Evolutionary conservation across 2,113 vertebrate species (phyloP).

Genomic region (Plecotus auritus): DNA sequence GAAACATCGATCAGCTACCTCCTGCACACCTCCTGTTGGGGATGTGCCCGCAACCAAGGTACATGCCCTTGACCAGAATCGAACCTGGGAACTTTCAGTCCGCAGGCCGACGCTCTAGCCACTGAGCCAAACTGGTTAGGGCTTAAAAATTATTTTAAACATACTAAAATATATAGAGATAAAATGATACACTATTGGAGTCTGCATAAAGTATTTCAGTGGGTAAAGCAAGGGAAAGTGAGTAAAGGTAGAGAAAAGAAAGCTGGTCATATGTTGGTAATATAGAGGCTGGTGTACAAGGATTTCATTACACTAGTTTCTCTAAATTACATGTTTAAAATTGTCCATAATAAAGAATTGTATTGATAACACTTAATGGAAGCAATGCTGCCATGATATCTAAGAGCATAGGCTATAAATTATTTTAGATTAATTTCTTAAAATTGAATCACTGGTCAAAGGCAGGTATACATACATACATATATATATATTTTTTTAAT

Average conservation of each 20-base stretch:
- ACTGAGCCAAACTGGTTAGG: too few relatives aligned
- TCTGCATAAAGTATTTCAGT: constrained; percentile 6
- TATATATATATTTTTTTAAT: too few relatives aligned
- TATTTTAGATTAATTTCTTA: constrained; percentile 3
- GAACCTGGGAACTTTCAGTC: too few relatives aligned
- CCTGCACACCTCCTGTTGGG: too few relatives aligned
- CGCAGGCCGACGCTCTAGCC: too few relatives aligned
- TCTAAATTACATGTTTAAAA: neutral
- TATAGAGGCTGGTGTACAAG: neutral
- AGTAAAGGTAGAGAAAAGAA: neutral
- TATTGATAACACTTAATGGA: neutral
- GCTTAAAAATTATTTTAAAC: constrained; percentile 5
- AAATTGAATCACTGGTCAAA: neutral
- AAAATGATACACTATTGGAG: neutral
- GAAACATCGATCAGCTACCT: too few relatives aligned
- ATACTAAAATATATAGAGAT: neutral
- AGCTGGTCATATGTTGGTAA: neutral
- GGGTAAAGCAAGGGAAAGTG: neutral
- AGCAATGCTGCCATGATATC: neutral
- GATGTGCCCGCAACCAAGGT: too few relatives aligned
- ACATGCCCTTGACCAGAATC: too few relatives aligned
- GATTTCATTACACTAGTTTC: neutral
- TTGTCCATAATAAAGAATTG: neutral
- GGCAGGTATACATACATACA: neutral
- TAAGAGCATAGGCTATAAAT: neutral